These are phyloP conservation scores for Malurus splendens DNA, from an alignment of 2,797 vertebrate species.

Conservation along the genomic window DNA sequence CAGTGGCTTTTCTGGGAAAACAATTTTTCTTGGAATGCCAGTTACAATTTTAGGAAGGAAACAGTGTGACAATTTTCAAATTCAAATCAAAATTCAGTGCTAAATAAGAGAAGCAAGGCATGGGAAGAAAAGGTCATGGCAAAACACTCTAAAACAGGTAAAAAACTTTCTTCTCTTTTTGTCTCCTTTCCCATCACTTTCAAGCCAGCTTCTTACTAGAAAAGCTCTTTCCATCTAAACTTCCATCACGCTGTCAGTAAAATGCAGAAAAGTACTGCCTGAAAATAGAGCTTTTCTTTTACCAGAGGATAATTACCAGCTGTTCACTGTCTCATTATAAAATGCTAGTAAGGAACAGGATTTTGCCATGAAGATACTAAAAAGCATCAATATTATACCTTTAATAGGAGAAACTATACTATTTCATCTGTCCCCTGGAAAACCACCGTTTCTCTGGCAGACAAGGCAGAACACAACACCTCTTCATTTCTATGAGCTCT, in stretches of 20 bases:
- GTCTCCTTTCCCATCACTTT: neutral
- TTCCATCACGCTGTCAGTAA: neutral
- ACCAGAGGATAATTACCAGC: neutral
- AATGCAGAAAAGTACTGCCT: neutral
- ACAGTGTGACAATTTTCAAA: constrained; percentile 28
- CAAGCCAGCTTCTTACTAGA: neutral
- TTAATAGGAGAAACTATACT: neutral
- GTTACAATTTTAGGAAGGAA: constrained; percentile 48
- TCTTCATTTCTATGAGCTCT: neutral
- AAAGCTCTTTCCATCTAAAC: constrained; percentile 18
- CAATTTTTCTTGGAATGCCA: constrained; percentile 47
- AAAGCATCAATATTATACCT: neutral
- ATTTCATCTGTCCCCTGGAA: neutral
- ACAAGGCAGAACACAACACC: neutral
- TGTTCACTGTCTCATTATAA: neutral
- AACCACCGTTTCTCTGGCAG: neutral
- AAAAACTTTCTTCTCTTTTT: neutral
- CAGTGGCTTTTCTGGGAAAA: constrained; percentile 45
- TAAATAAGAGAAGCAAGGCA: neutral
- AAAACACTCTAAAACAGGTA: constrained; percentile 18
- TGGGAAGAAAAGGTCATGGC: constrained; percentile 3
- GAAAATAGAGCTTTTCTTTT: constrained; percentile 13
- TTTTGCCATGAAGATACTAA: neutral
- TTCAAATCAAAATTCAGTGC: neutral
- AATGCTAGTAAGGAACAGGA: neutral